Percentiles rank a stretch among this genome's conserved stretches.
These are phyloP conservation scores for Argopecten irradians DNA, from an alignment of 1,140 invertebrate species.

Conservation along the genomic window DNA sequence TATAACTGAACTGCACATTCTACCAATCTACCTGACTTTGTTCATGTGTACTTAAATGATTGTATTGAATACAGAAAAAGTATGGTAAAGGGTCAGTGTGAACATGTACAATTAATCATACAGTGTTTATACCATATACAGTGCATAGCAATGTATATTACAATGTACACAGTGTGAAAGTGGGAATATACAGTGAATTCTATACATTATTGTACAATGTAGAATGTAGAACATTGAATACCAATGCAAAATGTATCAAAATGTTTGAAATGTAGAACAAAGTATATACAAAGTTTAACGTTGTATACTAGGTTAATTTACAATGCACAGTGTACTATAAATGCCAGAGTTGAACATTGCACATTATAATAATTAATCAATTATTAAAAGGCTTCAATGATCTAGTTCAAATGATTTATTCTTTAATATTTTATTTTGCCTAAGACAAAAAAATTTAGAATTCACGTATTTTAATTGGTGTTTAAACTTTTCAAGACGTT, in stretches of 20 bases:
- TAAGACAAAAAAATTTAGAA: too few relatives aligned
- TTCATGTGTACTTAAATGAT: slow-evolving; percentile 24
- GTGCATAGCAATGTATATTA: neutral
- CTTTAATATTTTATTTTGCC: too few relatives aligned
- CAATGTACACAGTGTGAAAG: too few relatives aligned
- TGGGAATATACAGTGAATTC: too few relatives aligned
- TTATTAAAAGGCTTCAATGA: too few relatives aligned
- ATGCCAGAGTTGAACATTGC: too few relatives aligned
- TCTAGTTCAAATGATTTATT: too few relatives aligned
- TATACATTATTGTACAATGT: neutral
- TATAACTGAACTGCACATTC: slow-evolving; percentile 31
- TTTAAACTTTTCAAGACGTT: too few relatives aligned
- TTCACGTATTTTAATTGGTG: too few relatives aligned
- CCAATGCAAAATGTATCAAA: neutral
- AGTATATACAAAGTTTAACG: neutral
- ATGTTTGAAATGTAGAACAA: neutral
- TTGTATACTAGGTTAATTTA: neutral
- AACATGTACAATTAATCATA: slow-evolving; percentile 21
- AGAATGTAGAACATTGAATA: neutral
- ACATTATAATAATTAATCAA: too few relatives aligned
- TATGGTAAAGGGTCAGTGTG: neutral
- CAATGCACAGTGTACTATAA: neutral
- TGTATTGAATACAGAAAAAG: slow-evolving; percentile 21
- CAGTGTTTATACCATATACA: slow-evolving; percentile 28
- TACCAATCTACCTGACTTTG: slow-evolving; percentile 39